Evolutionary conservation across 92 coral and sea anemone genomes (phyloP).

Genomic region (Isaurus tuberculatus): DNA sequence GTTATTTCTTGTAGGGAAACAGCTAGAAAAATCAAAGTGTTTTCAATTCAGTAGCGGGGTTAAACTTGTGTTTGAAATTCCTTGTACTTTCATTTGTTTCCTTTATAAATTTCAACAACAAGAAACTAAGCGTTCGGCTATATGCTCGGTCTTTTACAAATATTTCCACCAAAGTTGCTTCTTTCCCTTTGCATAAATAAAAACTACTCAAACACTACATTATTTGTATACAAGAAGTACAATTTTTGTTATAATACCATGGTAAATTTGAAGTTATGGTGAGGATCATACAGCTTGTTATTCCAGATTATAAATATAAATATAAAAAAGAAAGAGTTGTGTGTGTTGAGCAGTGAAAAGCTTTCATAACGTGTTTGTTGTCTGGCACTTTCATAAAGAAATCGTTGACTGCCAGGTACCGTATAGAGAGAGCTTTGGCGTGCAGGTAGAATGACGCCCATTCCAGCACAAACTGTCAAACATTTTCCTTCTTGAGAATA

Average conservation of each 20-base stretch:
- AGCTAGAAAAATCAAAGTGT: not conserved
- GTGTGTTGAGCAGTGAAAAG: not conserved
- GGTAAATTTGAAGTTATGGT: not conserved
- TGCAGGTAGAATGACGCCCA: slow-evolving; percentile 24
- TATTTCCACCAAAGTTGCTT: not conserved
- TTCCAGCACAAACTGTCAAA: not conserved
- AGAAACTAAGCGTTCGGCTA: too few relatives aligned
- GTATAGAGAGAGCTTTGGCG: slow-evolving; percentile 1
- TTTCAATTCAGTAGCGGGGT: too few relatives aligned
- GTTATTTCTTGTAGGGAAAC: not conserved
- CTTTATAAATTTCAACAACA: too few relatives aligned
- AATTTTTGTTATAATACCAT: not conserved
- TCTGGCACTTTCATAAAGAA: slow-evolving; percentile 13
- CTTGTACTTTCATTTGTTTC: too few relatives aligned
- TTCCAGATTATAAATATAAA: not conserved
- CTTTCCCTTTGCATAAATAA: not conserved
- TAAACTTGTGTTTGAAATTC: too few relatives aligned
- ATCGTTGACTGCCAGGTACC: slow-evolving; percentile 11
- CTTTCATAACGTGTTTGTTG: not conserved
- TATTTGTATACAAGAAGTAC: not conserved
- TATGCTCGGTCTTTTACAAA: too few relatives aligned
- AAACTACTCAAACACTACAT: not conserved
- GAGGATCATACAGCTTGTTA: not conserved
- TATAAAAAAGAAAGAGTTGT: not conserved
- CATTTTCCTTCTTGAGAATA: not conserved